Percentiles rank a stretch among this genome's conserved stretches.
Evolutionary conservation across 2,113 vertebrate species (phyloP).

Genomic region (Entomyzon cyanotis): DNA sequence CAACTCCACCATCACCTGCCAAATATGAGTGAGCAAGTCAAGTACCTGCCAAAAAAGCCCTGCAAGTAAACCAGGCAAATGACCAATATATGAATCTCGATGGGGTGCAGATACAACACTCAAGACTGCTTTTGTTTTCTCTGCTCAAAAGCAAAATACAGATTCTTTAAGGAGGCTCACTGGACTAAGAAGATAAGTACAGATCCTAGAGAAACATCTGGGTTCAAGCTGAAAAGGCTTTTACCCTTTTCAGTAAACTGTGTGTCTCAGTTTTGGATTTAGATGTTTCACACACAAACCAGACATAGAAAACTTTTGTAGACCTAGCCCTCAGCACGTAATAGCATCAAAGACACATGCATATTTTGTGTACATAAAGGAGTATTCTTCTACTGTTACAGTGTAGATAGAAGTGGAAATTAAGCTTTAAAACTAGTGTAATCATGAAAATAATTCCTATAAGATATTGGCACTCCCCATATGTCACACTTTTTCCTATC

Average conservation of each 20-base stretch:
- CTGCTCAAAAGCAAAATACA: not conserved
- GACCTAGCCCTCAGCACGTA: not conserved
- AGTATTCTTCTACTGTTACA: not conserved
- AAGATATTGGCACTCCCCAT: not conserved
- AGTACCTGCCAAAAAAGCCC: not conserved
- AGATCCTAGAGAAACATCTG: not conserved
- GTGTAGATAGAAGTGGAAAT: not conserved
- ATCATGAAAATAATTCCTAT: not conserved
- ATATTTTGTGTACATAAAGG: not conserved
- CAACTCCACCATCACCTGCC: not conserved
- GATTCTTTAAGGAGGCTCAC: not conserved
- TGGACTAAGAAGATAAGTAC: not conserved
- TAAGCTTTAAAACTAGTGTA: not conserved
- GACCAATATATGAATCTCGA: not conserved
- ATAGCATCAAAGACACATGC: fast-evolving
- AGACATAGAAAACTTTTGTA: not conserved
- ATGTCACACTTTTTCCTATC: not conserved
- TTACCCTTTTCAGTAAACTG: not conserved
- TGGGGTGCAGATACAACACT: not conserved
- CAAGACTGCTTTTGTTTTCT: not conserved
- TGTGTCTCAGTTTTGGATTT: not conserved
- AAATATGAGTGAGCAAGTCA: not conserved
- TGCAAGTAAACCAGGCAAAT: not conserved
- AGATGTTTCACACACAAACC: not conserved
- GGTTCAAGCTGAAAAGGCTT: not conserved